Percentiles rank a stretch among this genome's conserved stretches.
phyloP scores from a whole-genome alignment of 2,888 invertebrate genomes.

The Prosopocoilus inquinatus region DNA sequence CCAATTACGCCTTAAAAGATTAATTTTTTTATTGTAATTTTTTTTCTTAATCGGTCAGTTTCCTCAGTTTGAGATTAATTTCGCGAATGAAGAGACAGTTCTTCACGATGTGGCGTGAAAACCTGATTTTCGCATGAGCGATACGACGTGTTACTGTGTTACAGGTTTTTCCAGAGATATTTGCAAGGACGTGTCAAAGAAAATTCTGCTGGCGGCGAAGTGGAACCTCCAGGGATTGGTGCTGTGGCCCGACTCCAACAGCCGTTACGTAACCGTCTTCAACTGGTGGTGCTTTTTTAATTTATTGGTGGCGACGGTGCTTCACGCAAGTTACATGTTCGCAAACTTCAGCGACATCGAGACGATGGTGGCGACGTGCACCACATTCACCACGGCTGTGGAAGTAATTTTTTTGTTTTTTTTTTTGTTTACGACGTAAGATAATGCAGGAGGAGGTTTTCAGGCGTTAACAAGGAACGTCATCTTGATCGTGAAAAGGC shows the following conservation, averaged over 20 bases:
- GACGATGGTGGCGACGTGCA: background rate
- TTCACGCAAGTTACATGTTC: constrained; percentile 4
- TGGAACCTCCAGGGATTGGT: background rate
- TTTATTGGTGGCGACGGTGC: background rate
- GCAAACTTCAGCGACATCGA: constrained; percentile 3
- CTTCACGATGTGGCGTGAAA: too few species aligned
- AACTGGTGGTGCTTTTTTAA: constrained; percentile 7
- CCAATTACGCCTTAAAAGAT: too few species aligned
- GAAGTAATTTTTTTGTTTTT: background rate
- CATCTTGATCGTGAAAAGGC: background rate
- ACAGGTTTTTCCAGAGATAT: constrained; percentile 7
- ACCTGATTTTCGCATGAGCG: too few species aligned
- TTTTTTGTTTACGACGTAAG: too few species aligned
- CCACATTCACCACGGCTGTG: constrained; percentile 5
- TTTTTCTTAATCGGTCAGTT: too few species aligned
- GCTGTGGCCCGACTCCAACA: constrained; percentile 8
- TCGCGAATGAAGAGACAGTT: too few species aligned
- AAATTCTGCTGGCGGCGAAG: constrained; percentile 7
- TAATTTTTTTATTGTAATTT: too few species aligned
- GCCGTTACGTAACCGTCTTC: background rate
- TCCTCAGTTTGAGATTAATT: too few species aligned
- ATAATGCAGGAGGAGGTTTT: background rate
- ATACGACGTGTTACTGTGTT: too few species aligned
- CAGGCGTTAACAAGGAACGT: constrained; percentile 3
- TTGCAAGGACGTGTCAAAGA: constrained; percentile 1